A percentile compares a stretch with the other conserved stretches of the same genome.
Conservation (phyloP, 2,888 invertebrate genomes). For the Pemphredon lugubris region DNA sequence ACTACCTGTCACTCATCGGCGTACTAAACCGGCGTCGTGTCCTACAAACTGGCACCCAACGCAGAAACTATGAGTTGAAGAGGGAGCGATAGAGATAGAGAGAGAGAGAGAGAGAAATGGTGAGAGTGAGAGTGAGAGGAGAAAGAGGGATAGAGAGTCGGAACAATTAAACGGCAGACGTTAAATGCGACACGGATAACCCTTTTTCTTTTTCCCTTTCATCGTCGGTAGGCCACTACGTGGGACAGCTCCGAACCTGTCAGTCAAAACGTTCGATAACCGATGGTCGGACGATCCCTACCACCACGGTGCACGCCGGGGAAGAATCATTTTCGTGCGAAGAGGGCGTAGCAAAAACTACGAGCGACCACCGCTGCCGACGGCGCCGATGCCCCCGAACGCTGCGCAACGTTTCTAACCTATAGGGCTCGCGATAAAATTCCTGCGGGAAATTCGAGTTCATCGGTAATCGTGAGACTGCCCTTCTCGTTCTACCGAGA, state of each 20-base stretch:
- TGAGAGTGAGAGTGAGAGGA: conserved; percentile 5
- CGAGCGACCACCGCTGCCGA: conserved; percentile 55
- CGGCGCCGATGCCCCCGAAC: conserved; percentile 47
- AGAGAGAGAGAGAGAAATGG: conserved; percentile 10
- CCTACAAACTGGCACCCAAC: conserved; percentile 27
- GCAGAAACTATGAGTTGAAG: too few relatives aligned
- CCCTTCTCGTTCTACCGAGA: conserved; percentile 4
- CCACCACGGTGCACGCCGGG: conserved; percentile 43
- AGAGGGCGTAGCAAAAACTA: conserved; percentile 70
- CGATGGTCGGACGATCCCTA: conserved; percentile 55
- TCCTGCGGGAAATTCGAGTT: conserved; percentile 58
- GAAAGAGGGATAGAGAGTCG: not conserved
- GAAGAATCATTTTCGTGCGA: conserved; percentile 67
- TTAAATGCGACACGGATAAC: conserved; percentile 27
- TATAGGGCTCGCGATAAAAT: conserved; percentile 52
- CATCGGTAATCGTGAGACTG: not conserved
- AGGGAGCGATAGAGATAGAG: conserved; percentile 34
- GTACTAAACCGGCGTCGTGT: conserved; percentile 54
- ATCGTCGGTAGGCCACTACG: conserved; percentile 37
- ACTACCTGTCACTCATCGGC: conserved; percentile 72
- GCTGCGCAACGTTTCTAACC: conserved; percentile 52
- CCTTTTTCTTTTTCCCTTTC: conserved; percentile 47
- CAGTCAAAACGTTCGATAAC: conserved; percentile 73
- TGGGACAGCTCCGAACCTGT: conserved; percentile 55
- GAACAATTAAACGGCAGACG: conserved; percentile 19